Percentiles rank a stretch among this genome's conserved stretches.
Evolutionary conservation across 2,113 vertebrate genomes (phyloP).

Genomic region (Gambusia holbrooki): DNA sequence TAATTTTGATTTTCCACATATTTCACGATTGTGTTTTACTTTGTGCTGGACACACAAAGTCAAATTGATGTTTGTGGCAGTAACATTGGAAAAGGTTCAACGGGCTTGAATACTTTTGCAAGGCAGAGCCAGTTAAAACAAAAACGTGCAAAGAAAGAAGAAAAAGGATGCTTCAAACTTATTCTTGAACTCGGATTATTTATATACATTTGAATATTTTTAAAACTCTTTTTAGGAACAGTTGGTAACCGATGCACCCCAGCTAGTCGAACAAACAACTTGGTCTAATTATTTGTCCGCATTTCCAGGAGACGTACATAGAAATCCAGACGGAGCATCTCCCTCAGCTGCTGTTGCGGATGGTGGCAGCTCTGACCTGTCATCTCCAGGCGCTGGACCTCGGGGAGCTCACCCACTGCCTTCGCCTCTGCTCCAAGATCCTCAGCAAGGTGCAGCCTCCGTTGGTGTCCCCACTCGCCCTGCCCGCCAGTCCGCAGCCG

Average conservation of each 20-base stretch:
- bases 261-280: slow-evolving; percentile 5
- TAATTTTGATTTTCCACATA: neutral
- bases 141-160: neutral
- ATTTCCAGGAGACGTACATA: slow-evolving; percentile 92
- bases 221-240: neutral
- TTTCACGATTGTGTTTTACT: neutral
- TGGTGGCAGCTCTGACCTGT: slow-evolving; percentile 92
- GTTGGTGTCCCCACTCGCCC: slow-evolving; percentile 85
- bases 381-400: slow-evolving; percentile 89
- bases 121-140: neutral
- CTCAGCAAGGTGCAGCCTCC: slow-evolving; percentile 98
- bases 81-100: neutral
- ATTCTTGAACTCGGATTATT: neutral
- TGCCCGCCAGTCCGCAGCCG: slow-evolving; percentile 76
- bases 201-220: neutral
- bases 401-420: slow-evolving; percentile 91
- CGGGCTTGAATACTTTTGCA: neutral
- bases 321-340: slow-evolving; percentile 99
- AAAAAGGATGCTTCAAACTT: neutral
- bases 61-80: neutral
- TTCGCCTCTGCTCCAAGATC: slow-evolving; percentile 97
- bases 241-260: neutral
- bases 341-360: slow-evolving; percentile 93
- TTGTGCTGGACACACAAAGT: neutral
- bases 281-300: slow-evolving; percentile 34